Evolutionary conservation across 2,888 invertebrate species (phyloP), one percentile per base, ranked within the genome.

Genomic region (Protonemura montana): DNA sequence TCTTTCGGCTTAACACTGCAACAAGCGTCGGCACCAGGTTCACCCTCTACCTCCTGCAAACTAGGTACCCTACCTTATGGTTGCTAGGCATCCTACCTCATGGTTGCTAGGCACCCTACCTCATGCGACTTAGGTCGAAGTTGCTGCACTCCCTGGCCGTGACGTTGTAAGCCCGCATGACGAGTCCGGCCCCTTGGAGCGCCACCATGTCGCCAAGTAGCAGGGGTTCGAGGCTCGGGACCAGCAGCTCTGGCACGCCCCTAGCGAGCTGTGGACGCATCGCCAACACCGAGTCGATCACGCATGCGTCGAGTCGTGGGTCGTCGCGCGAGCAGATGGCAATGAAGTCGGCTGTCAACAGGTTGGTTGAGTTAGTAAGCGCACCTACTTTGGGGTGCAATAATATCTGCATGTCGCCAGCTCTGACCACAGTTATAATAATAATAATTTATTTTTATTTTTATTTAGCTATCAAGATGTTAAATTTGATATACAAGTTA

Each of bases 161-260:
- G 0, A 90, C 88, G 78, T 91, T 87, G 0, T 28, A 84, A 0
- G 90, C 89, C 0, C 80, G 35, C 0, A 91, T 90, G 78, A 88
- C 88, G n/a, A 91, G 89, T 13, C 88, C 89, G 0, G 88, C 85
- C 0, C 89, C 86, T n/a, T 90, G 88, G 0, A 89, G 87, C 2
- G 91, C 42, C 10, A 87, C 6, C 82, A 88, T 86, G 28, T 88
- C 42, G 0, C 89, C 88, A 85, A 95, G 91, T 81, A 92, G 91
- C 28, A 95, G 90, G 0, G 95, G 95, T 89, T 95, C 95, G 41
- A 95, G 92, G 0, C 94, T 92, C 0, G 95, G 95, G 3, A 95
- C 95, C 25, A 93, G 93, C 83, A 95, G 90, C 90, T 95, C 95
- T 0, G 94, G 94, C 86, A 95, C 94, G 82, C 95, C 93, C 93